phyloP scores from a whole-genome alignment of 1,140 invertebrate species.

The Drosophila neocordata region DNA sequence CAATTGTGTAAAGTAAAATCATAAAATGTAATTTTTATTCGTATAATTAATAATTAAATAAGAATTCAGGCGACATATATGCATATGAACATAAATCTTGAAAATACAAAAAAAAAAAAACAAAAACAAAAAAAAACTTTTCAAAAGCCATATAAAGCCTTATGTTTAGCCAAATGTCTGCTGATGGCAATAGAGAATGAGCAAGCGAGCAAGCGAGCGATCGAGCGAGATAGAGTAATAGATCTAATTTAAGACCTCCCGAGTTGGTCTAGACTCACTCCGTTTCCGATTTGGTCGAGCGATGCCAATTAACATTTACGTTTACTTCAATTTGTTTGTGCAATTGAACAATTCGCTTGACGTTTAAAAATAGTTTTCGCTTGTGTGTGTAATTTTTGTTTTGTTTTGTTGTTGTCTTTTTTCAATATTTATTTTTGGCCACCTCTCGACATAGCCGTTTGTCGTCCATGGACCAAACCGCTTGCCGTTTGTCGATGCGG shows the following conservation, averaged over 20 bases:
- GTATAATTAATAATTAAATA: slow-evolving; percentile 27
- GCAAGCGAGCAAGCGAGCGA: no score
- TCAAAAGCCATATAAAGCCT: background rate
- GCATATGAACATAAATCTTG: background rate
- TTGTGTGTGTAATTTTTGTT: background rate
- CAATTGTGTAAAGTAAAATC: slow-evolving; percentile 28
- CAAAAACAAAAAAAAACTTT: no score
- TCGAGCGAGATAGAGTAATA: background rate
- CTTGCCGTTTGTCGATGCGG: background rate
- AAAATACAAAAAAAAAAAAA: no score
- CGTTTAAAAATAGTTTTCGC: slow-evolving; percentile 23
- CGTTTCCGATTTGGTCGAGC: slow-evolving; percentile 14
- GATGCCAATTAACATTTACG: slow-evolving; percentile 11
- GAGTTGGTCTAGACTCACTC: slow-evolving; percentile 6
- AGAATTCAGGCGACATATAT: background rate
- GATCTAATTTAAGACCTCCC: slow-evolving; percentile 9
- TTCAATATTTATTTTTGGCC: slow-evolving; percentile 28
- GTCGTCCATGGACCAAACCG: background rate
- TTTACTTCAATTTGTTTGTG: slow-evolving; percentile 22
- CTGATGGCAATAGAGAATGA: background rate
- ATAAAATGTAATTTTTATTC: slow-evolving; percentile 27
- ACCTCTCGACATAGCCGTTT: slow-evolving; percentile 3
- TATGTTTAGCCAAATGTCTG: background rate
- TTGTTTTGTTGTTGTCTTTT: background rate
- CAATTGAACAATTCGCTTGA: slow-evolving; percentile 14